A percentile compares a stretch with the other conserved stretches of the same genome.
These are phyloP conservation scores for Rafetus swinhoei DNA, from an alignment of 2,113 vertebrate species.

Conservation along the genomic window DNA sequence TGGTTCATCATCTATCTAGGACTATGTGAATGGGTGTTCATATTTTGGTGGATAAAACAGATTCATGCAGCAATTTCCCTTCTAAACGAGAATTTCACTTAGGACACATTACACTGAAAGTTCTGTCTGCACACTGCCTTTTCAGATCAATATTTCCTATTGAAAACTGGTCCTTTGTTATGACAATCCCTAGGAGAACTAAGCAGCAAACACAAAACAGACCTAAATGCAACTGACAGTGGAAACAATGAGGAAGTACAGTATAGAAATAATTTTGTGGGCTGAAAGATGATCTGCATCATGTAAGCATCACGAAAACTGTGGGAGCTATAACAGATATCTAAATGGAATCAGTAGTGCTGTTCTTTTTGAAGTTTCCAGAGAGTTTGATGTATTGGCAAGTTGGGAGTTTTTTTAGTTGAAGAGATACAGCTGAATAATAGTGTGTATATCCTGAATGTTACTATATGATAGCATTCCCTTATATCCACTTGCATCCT, in stretches of 20 bases:
- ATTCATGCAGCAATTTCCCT: background rate
- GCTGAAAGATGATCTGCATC: background rate
- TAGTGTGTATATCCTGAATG: background rate
- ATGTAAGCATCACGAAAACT: background rate
- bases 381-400: background rate
- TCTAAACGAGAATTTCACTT: constrained; percentile 30
- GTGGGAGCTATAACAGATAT: background rate
- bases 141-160: constrained; percentile 15
- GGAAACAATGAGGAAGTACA: background rate
- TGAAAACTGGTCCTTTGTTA: background rate
- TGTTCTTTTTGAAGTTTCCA: background rate
- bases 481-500: background rate
- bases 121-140: background rate
- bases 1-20: background rate
- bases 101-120: background rate
- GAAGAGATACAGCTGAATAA: background rate
- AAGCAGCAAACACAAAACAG: background rate
- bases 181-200: background rate
- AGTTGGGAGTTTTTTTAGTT: background rate
- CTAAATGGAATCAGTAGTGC: background rate
- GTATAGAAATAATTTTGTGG: background rate
- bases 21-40: constrained; percentile 17
- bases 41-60: constrained; percentile 29
- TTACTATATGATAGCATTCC: background rate
- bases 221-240: background rate